These are phyloP conservation scores for Pammene aurita DNA, from an alignment of 2,888 invertebrate species.

Conservation along the genomic window DNA sequence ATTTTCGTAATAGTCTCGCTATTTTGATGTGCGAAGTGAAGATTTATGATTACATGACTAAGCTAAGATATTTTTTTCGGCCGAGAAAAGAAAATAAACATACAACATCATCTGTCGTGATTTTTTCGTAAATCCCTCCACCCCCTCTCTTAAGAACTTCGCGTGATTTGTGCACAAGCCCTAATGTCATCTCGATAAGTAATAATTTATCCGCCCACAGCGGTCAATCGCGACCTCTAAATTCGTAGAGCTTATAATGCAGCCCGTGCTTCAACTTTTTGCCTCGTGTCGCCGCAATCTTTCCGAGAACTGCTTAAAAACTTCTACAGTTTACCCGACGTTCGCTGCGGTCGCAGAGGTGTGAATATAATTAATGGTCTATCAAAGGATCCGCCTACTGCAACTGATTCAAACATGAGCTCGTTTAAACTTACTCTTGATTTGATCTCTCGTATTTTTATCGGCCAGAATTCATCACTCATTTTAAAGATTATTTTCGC, in stretches of 20 bases:
- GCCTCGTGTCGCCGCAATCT: constrained; percentile 59
- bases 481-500: constrained; percentile 53
- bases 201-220: constrained; percentile 8
- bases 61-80: no score
- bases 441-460: constrained; percentile 37
- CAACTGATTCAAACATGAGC: constrained; percentile 59
- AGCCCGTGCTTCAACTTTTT: constrained; percentile 71
- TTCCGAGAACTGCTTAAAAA: constrained; percentile 74
- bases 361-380: constrained; percentile 80
- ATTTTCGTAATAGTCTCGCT: no score
- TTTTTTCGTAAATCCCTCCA: no score
- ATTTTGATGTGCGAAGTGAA: no score
- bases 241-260: constrained; percentile 55
- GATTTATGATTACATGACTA: no score
- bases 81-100: no score
- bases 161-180: constrained; percentile 6
- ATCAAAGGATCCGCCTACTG: constrained; percentile 71
- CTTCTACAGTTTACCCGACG: constrained; percentile 49
- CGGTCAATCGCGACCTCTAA: constrained; percentile 22
- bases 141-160: no score
- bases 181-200: constrained; percentile 30
- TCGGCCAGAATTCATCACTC: constrained; percentile 42
- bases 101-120: no score
- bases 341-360: constrained; percentile 67
- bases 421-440: constrained; percentile 51